Percentiles rank a stretch among this genome's conserved stretches.
Conservation (phyloP, 2,888 invertebrate species). For the Sepiola atlantica region DNA sequence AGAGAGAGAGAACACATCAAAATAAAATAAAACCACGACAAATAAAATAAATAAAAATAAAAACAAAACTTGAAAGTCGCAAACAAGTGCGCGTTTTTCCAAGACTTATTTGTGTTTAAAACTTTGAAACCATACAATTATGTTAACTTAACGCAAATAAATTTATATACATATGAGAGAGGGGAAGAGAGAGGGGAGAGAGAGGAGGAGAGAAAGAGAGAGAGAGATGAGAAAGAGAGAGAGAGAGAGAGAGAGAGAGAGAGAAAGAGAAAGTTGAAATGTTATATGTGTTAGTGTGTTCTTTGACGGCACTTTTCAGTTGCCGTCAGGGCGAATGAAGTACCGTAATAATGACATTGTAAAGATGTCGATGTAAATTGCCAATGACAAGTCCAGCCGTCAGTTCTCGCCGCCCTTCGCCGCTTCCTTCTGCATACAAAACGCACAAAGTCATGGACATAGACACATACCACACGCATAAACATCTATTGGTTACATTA, state of each 20-base stretch:
- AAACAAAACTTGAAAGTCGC: no score
- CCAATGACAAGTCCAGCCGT: not conserved
- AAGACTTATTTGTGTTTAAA: no score
- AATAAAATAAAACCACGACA: no score
- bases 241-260: not conserved
- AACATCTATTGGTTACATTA: not conserved
- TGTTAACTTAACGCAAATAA: no score
- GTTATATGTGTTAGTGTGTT: not conserved
- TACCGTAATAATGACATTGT: not conserved
- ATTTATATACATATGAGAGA: not conserved
- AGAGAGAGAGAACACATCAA: no score
- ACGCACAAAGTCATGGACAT: not conserved
- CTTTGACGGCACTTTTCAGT: not conserved
- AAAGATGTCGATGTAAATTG: conserved; percentile 2
- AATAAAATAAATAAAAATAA: no score
- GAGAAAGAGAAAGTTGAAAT: not conserved
- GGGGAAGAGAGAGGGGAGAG: no score
- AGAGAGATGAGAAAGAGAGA: not conserved
- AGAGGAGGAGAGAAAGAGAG: not conserved
- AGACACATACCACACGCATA: not conserved
- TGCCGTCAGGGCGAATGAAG: not conserved
- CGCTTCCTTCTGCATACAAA: not conserved
- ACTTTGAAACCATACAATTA: no score
- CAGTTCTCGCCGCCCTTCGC: not conserved
- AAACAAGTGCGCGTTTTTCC: no score